Conservation (phyloP, 2,888 invertebrate species). For the Pomacea canaliculata region DNA sequence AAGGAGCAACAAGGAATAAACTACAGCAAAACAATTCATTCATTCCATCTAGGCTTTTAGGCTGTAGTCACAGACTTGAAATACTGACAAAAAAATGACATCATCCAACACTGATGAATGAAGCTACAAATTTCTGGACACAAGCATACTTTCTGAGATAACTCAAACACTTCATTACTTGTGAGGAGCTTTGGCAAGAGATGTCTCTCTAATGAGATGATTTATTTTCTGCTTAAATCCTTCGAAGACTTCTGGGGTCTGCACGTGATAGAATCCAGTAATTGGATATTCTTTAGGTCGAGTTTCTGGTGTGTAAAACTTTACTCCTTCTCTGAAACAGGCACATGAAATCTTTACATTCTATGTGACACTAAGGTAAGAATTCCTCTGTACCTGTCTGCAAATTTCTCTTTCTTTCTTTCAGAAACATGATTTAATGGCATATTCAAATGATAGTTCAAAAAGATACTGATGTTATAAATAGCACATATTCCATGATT, state of each 20-base stretch:
- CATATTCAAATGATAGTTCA: no score
- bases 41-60: no score
- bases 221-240: slow-evolving; percentile 74
- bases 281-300: slow-evolving; percentile 79
- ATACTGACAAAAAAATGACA: no score
- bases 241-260: slow-evolving; percentile 70
- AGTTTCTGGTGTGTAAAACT: slow-evolving; percentile 53
- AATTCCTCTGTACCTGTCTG: neutral
- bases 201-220: slow-evolving; percentile 72
- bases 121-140: no score
- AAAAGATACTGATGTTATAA: no score
- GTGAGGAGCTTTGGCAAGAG: slow-evolving; percentile 72
- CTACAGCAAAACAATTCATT: no score
- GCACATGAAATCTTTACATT: neutral
- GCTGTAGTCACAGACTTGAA: no score
- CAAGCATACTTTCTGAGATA: neutral
- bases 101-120: no score
- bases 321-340: slow-evolving; percentile 26
- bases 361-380: neutral
- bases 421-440: no score
- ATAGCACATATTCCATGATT: no score
- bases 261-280: slow-evolving; percentile 80
- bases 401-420: no score
- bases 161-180: slow-evolving; percentile 37
- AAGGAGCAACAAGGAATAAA: no score